These are phyloP conservation scores for Patella depressa DNA, from an alignment of 2,888 invertebrate genomes.

Conservation along the genomic window DNA sequence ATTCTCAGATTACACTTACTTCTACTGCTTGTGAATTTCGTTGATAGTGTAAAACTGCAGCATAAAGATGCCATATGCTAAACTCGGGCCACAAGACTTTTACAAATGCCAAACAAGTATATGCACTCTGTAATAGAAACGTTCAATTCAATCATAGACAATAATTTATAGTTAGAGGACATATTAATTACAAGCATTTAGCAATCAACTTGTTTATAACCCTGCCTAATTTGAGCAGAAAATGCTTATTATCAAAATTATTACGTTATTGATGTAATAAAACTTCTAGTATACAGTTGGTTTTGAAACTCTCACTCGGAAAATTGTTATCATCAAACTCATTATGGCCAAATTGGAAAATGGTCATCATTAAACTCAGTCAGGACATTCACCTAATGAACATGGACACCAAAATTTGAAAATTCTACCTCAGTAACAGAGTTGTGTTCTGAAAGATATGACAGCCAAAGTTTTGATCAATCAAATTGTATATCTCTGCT, in stretches of 20 bases:
- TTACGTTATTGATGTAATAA: background rate
- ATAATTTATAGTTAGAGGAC: background rate
- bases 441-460: background rate
- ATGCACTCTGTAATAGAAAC: conserved; percentile 76
- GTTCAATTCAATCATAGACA: conserved; percentile 50
- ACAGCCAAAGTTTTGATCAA: background rate
- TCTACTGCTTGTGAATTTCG: conserved; percentile 63
- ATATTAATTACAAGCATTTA: background rate
- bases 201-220: background rate
- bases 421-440: background rate
- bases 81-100: conserved; percentile 97
- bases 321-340: background rate
- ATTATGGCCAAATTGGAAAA: conserved; percentile 1
- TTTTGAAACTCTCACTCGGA: background rate
- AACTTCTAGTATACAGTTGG: background rate
- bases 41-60: conserved; percentile 90
- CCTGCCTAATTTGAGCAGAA: no score
- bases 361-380: background rate
- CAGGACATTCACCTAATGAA: no score
- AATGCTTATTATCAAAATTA: no score
- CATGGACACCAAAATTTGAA: no score
- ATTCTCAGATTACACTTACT: conserved; percentile 43
- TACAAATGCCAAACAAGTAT: conserved; percentile 88
- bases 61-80: conserved; percentile 89
- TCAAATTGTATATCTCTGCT: no score